These are phyloP conservation scores for Botrylloides violaceus DNA, from an alignment of 23 tunicate species.

Conservation along the genomic window DNA sequence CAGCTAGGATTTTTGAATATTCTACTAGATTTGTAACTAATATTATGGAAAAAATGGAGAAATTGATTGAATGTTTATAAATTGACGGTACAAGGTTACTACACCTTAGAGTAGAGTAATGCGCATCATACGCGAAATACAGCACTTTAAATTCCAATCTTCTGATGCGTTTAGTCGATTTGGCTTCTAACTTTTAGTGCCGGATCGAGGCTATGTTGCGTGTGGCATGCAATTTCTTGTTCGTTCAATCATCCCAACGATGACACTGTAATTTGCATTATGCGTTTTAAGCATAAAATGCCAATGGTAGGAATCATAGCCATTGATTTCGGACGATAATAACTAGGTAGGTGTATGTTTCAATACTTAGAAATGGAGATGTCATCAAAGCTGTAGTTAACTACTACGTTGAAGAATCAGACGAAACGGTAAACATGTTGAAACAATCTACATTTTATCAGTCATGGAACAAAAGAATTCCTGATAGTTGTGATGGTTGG, in stretches of 20 bases:
- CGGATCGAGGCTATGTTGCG: neutral
- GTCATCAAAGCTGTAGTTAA: neutral
- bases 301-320: neutral
- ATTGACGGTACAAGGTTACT: too few species aligned
- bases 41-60: too few species aligned
- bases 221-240: slow-evolving; percentile 4
- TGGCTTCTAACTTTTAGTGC: too few species aligned
- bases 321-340: neutral
- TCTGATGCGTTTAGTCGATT: too few species aligned
- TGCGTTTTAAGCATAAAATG: neutral
- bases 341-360: neutral
- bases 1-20: too few species aligned
- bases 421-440: neutral
- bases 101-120: too few species aligned
- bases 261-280: neutral
- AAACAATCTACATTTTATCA: neutral
- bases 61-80: too few species aligned
- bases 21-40: too few species aligned
- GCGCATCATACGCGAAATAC: too few species aligned
- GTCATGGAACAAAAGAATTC: neutral
- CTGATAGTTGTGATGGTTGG: neutral
- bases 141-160: too few species aligned
- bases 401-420: neutral
- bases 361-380: neutral
- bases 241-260: neutral